These are phyloP conservation scores for Dasypus novemcinctus DNA, from an alignment of 2,113 vertebrate genomes.

Conservation along the genomic window DNA sequence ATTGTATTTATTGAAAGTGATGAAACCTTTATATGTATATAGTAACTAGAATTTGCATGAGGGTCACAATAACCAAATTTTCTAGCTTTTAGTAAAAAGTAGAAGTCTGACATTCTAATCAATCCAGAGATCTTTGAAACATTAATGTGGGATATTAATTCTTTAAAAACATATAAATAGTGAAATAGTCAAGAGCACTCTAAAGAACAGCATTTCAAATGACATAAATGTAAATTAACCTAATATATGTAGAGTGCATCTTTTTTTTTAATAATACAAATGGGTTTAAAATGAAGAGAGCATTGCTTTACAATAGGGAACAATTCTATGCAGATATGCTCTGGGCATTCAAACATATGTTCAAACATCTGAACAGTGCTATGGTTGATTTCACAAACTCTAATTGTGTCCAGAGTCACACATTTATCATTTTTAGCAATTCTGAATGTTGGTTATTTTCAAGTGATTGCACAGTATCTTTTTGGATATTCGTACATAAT, in stretches of 20 bases:
- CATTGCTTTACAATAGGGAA: conserved; percentile 50
- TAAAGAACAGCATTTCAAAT: conserved; percentile 39
- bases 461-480: conserved; percentile 57
- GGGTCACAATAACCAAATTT: not conserved
- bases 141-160: not conserved
- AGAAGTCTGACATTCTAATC: not conserved
- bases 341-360: conserved; percentile 73
- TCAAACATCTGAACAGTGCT: conserved; percentile 75
- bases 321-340: conserved; percentile 55
- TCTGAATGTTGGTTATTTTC: conserved; percentile 64
- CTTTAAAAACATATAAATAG: conserved; percentile 35
- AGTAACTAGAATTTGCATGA: not conserved
- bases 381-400: conserved; percentile 73
- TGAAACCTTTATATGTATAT: not conserved
- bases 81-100: conserved; percentile 19
- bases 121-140: not conserved
- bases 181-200: not conserved
- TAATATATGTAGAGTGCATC: conserved; percentile 19
- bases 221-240: conserved; percentile 51
- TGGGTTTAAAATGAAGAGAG: conserved; percentile 51
- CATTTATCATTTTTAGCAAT: conserved; percentile 74
- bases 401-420: conserved; percentile 70
- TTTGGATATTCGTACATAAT: conserved; percentile 63
- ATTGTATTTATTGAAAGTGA: not conserved
- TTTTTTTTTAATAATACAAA: conserved; percentile 47